Conservation (phyloP, 2,888 invertebrate genomes). For the Taphrorychus bicolor region DNA sequence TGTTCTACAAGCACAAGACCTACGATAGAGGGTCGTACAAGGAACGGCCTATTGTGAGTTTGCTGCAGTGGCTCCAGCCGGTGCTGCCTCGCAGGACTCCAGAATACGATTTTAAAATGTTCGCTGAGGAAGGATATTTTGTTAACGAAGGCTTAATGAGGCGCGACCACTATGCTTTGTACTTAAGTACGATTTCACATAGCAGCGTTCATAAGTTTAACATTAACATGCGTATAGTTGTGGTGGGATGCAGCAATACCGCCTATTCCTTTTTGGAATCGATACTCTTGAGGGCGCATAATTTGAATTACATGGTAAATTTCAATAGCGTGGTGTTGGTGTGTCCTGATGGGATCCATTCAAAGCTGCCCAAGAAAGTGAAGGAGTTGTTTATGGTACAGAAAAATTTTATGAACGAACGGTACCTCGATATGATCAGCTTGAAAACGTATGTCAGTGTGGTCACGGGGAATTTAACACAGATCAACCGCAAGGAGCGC, state of each 20-base stretch:
- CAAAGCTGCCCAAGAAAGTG: slow-evolving; percentile 52
- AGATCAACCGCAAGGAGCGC: slow-evolving; percentile 60
- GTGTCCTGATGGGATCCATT: slow-evolving; percentile 68
- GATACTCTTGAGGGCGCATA: slow-evolving; percentile 62
- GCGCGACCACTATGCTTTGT: slow-evolving; percentile 61
- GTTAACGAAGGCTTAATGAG: slow-evolving; percentile 36
- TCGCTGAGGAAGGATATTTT: slow-evolving; percentile 44
- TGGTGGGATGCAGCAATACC: slow-evolving; percentile 71
- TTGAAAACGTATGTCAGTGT: slow-evolving; percentile 72
- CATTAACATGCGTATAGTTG: slow-evolving; percentile 68
- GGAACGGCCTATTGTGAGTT: slow-evolving; percentile 47
- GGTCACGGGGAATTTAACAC: slow-evolving; percentile 60
- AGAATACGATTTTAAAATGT: slow-evolving; percentile 45
- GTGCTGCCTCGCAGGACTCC: slow-evolving; percentile 48
- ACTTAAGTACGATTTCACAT: slow-evolving; percentile 63
- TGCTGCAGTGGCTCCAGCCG: slow-evolving; percentile 49
- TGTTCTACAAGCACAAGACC: slow-evolving; percentile 65
- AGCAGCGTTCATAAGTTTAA: slow-evolving; percentile 61
- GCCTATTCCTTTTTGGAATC: slow-evolving; percentile 69
- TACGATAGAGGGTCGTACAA: slow-evolving; percentile 53
- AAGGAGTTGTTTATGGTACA: slow-evolving; percentile 63
- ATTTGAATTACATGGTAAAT: slow-evolving; percentile 51
- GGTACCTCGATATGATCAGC: slow-evolving; percentile 65
- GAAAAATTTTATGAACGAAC: slow-evolving; percentile 64
- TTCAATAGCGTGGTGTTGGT: slow-evolving; percentile 76